A percentile compares a stretch with the other conserved stretches of the same genome.
These are phyloP conservation scores for Crenichthys baileyi DNA, from an alignment of 2,797 vertebrate genomes.

Conservation along the genomic window DNA sequence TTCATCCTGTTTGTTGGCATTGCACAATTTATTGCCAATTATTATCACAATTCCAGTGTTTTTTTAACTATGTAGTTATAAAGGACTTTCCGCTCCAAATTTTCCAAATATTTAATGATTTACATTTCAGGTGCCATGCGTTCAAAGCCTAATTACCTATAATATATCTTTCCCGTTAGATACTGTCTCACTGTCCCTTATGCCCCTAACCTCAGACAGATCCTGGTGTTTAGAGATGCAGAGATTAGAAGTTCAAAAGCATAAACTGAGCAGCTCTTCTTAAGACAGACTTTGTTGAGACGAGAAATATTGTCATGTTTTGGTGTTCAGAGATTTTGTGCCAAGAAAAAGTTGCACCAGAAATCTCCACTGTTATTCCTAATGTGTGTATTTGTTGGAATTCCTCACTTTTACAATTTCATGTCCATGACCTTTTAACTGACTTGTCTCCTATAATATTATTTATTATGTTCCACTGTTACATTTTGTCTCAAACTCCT, in stretches of 20 bases:
- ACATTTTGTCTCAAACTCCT: conserved; percentile 9
- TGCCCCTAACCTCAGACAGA: too few species aligned
- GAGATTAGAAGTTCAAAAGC: neutral
- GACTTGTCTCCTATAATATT: neutral
- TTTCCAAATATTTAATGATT: neutral
- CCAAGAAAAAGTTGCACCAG: neutral
- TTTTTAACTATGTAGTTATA: neutral
- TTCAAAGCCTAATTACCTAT: neutral
- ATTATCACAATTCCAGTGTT: neutral
- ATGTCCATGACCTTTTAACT: neutral
- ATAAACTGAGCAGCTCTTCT: neutral
- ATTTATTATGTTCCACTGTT: neutral
- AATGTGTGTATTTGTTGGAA: neutral
- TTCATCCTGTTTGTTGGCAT: neutral
- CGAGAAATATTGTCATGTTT: neutral
- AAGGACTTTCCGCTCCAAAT: neutral
- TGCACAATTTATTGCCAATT: neutral
- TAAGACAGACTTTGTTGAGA: neutral
- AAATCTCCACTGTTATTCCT: neutral
- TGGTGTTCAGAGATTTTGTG: neutral
- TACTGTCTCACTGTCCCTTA: neutral
- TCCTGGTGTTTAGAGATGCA: neutral
- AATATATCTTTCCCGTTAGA: neutral
- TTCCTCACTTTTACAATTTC: neutral
- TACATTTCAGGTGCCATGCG: neutral